Evolutionary conservation across 2,113 vertebrate genomes (phyloP).

Genomic region (Eira barbara): DNA sequence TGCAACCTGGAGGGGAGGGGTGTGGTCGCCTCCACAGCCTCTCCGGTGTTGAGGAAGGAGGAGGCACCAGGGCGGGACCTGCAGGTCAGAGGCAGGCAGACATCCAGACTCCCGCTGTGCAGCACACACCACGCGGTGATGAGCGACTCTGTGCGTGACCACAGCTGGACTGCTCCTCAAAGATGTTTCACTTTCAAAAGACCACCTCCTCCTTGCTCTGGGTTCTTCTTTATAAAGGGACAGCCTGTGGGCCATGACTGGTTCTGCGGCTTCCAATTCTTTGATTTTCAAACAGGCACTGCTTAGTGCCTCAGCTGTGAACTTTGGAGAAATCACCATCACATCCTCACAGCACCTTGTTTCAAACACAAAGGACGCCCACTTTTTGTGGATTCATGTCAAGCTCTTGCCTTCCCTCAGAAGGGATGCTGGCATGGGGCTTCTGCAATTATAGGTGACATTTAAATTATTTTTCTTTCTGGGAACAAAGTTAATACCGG

Average conservation of each 20-base stretch:
- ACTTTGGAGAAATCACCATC: not conserved
- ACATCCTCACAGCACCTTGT: not conserved
- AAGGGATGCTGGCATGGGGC: not conserved
- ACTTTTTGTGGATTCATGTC: not conserved
- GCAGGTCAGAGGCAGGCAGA: not conserved
- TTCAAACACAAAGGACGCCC: not conserved
- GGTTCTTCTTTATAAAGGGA: not conserved
- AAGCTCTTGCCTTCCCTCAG: not conserved
- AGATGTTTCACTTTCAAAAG: not conserved
- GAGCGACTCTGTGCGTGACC: not conserved
- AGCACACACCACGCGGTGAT: no score
- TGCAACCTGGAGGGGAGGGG: not conserved
- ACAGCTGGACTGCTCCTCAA: not conserved
- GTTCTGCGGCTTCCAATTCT: not conserved
- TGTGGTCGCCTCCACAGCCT: not conserved
- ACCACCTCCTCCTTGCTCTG: not conserved
- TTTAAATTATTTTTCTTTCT: not conserved
- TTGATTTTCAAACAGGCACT: not conserved
- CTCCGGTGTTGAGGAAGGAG: no score
- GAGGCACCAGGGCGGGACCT: not conserved
- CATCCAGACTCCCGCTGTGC: no score
- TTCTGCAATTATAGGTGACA: not conserved
- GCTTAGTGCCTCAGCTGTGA: not conserved
- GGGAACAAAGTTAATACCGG: not conserved
- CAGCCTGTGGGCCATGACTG: not conserved